Percentiles rank a stretch among this genome's conserved stretches.
phyloP scores from a whole-genome alignment of 2,113 vertebrate species.

The Hystrix cristata region DNA sequence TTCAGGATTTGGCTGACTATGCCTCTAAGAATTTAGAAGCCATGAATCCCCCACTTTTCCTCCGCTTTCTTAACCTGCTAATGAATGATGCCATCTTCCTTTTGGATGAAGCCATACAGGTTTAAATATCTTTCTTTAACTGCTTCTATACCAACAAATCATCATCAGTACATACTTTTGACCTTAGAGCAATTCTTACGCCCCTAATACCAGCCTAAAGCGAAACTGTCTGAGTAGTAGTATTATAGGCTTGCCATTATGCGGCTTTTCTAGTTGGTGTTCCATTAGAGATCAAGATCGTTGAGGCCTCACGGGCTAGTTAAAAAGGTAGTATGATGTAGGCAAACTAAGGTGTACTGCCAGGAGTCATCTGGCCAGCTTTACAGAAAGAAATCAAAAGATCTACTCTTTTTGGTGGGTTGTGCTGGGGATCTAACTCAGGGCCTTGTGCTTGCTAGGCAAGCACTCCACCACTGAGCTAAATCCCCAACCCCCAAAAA shows the following conservation, averaged over 20 bases:
- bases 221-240: not conserved
- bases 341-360: not conserved
- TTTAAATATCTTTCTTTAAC: constrained; percentile 74
- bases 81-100: constrained; percentile 99
- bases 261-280: not conserved
- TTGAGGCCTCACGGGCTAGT: not conserved
- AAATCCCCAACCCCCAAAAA: no score
- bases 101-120: constrained; percentile 99
- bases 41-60: constrained; percentile 97
- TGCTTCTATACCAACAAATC: not conserved
- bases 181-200: not conserved
- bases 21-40: constrained; percentile 98
- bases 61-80: constrained; percentile 97
- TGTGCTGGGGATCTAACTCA: no score
- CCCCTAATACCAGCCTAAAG: not conserved
- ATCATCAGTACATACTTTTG: not conserved
- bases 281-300: not conserved
- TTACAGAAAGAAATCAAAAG: not conserved
- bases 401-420: no score
- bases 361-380: not conserved
- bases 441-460: no score
- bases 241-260: not conserved
- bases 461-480: no score
- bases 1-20: constrained; percentile 94
- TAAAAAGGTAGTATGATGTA: not conserved